Base-by-base conservation (phyloP, 2,797 vertebrate genomes). In the Gymnocypris eckloni region DNA sequence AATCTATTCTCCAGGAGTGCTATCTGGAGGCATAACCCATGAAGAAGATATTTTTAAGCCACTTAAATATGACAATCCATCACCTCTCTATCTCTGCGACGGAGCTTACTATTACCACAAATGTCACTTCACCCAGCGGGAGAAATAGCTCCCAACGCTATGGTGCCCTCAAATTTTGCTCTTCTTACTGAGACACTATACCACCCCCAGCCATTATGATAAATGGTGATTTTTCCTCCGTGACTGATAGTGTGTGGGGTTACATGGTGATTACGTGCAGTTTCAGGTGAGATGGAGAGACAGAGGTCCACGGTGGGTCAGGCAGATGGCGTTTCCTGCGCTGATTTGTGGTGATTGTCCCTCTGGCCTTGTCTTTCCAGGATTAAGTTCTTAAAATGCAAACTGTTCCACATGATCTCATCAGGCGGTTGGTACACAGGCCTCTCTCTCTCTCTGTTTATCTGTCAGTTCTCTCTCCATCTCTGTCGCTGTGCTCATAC, bases 331-430 rank as follows among this genome's bases (percentile, higher is more conserved):
- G 41, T 83, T 83, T 82, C 69, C 33, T 81, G 33, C 18, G 25
- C 89, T 90, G 84, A 90, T 87, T 88, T 82, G 73, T 80, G 76
- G 73, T n/a, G 72, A 79, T 73, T 41, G 79, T 90, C 84, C 83
- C 66, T 69, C 83, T 78, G 72, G 83, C 79, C 85, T 86, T 69
- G 56, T 66, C 83, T 85, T 64, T 77, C 78, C 45, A 79, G 86
- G 86, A 88, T 89, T 82, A 86, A 85, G 79, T 83, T 67, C 64
- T 86, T 84, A 88, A 75, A 86, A 85, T 66, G 83, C 73, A 75
- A 88, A 88, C 84, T 85, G 85, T 86, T 82, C 69, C 69, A 82
- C 85, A 84, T 86, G 72, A 54, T 71, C 82, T 72, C 71, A 86
- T 80, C 52, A 82, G 69, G 72, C 78, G 67, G 48, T 87, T 77